These are phyloP conservation scores for Diplosoma virens DNA, from an alignment of 23 tunicate genomes.

Conservation along the genomic window DNA sequence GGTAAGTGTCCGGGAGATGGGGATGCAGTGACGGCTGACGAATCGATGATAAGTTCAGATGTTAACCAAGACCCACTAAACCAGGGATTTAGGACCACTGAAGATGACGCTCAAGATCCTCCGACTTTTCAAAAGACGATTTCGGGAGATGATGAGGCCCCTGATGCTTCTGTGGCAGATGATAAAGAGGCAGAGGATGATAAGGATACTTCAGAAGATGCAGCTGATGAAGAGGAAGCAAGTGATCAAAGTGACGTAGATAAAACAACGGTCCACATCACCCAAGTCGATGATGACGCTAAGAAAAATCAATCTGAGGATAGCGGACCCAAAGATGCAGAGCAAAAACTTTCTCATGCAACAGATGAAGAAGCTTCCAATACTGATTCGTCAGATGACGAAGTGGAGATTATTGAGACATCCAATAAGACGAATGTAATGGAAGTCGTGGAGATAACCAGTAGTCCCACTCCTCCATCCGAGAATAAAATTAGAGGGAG, in stretches of 20 bases:
- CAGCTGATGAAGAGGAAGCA: not conserved
- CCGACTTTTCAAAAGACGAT: too few species aligned
- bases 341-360: not conserved
- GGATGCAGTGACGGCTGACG: not conserved
- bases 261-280: not conserved
- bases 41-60: too few species aligned
- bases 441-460: not conserved
- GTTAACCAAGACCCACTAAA: too few species aligned
- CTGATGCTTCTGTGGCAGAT: not conserved
- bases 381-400: not conserved
- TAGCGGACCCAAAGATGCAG: not conserved
- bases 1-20: not conserved
- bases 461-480: conserved; percentile 6
- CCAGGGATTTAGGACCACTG: not conserved
- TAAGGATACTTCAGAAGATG: not conserved
- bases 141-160: not conserved
- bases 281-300: not conserved
- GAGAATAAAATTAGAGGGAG: not conserved
- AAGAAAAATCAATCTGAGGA: not conserved
- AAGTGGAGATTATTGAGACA: not conserved
- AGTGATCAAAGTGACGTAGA: too few species aligned
- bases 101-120: not conserved
- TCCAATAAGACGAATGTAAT: not conserved
- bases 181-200: not conserved
- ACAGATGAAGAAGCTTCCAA: not conserved